A percentile compares a stretch with the other conserved stretches of the same genome.
Evolutionary conservation across 2,797 vertebrate species (phyloP).

Genomic region (Sebastes matsubarae): DNA sequence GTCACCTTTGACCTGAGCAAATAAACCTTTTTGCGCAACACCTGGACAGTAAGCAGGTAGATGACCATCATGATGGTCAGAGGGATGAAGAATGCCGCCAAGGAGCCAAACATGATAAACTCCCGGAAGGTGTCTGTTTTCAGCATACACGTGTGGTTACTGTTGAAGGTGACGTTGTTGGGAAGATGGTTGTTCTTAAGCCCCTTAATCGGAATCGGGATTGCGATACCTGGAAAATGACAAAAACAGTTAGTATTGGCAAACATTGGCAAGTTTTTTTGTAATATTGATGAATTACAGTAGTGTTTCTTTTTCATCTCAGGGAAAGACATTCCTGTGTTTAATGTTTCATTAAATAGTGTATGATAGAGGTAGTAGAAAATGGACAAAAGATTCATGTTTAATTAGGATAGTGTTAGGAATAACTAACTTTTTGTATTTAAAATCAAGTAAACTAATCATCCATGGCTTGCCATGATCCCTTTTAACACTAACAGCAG

Average conservation of each 20-base stretch:
- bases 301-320: not conserved
- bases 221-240: conserved; percentile 89
- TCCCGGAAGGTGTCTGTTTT: conserved; percentile 87
- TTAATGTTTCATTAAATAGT: not conserved
- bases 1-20: conserved; percentile 87
- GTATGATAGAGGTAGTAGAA: not conserved
- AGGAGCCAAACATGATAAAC: conserved; percentile 94
- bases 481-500: not conserved
- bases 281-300: not conserved
- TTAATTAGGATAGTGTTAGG: not conserved
- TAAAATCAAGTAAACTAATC: conserved; percentile 31
- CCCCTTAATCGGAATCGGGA: conserved; percentile 93
- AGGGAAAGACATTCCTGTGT: not conserved
- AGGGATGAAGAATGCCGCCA: conserved; percentile 93
- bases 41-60: conserved; percentile 94
- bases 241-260: conserved; percentile 18
- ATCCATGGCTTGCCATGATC: conserved; percentile 14
- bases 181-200: conserved; percentile 77
- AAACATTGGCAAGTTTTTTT: not conserved
- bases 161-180: conserved; percentile 84
- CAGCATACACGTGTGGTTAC: conserved; percentile 89
- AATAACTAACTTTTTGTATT: conserved; percentile 1
- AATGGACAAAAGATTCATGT: not conserved
- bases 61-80: conserved; percentile 95
- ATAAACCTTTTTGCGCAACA: conserved; percentile 91